Evolutionary conservation across 2,888 invertebrate genomes (phyloP).

Genomic region (Caenorhabditis sp.): DNA sequence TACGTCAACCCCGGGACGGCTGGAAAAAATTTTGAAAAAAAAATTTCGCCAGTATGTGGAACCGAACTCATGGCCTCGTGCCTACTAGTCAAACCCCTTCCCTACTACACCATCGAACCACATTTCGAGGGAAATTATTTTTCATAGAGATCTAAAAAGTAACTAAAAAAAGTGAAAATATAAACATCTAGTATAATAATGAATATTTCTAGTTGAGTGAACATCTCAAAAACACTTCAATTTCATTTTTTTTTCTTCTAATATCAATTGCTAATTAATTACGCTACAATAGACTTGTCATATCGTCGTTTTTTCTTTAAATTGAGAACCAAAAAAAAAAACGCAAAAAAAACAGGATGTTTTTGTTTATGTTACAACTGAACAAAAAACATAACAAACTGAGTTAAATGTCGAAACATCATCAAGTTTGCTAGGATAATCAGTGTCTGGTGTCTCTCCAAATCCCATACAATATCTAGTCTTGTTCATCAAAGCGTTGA

Average conservation of each 20-base stretch:
- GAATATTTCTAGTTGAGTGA: neutral
- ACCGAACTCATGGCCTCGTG: too few relatives aligned
- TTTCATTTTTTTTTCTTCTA: too few relatives aligned
- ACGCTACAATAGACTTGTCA: neutral
- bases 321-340: neutral
- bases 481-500: neutral
- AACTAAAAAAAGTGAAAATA: neutral
- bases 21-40: too few relatives aligned
- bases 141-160: too few relatives aligned
- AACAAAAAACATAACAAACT: neutral
- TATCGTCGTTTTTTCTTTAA: neutral
- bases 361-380: neutral
- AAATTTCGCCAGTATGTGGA: too few relatives aligned
- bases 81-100: too few relatives aligned
- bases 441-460: neutral
- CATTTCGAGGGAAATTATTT: too few relatives aligned
- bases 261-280: slow-evolving; percentile 1
- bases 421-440: neutral
- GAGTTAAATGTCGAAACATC: neutral
- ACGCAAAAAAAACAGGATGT: neutral
- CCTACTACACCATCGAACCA: too few relatives aligned
- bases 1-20: too few relatives aligned
- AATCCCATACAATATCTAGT: neutral
- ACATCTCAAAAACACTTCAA: neutral
- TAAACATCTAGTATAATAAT: neutral